These are phyloP conservation scores for Cheilosia impressa DNA, from an alignment of 2,888 invertebrate genomes.

Conservation along the genomic window DNA sequence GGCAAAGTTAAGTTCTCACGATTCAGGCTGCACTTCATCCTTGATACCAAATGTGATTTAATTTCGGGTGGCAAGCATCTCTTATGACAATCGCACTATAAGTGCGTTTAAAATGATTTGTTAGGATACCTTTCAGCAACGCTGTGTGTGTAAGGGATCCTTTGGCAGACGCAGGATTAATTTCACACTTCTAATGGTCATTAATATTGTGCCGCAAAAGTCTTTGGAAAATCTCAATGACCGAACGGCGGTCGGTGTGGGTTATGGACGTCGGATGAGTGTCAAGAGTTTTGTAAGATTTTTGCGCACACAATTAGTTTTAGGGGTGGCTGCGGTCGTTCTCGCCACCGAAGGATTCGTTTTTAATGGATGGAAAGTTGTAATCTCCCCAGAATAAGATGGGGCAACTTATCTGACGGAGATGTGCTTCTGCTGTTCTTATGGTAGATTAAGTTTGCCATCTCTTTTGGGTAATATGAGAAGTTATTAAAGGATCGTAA, in stretches of 20 bases:
- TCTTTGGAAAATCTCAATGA: conserved; percentile 51
- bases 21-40: conserved; percentile 61
- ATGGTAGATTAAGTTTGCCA: conserved; percentile 58
- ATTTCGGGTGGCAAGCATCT: conserved; percentile 9
- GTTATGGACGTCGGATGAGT: neutral
- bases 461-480: conserved; percentile 46
- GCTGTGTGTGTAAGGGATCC: conserved; percentile 16
- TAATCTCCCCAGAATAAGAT: conserved; percentile 29
- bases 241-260: too few species aligned
- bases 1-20: conserved; percentile 51
- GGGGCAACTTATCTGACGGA: conserved; percentile 31
- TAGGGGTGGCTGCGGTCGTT: conserved; percentile 1
- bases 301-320: conserved; percentile 47
- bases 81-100: conserved; percentile 3
- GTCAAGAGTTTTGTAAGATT: conserved; percentile 7
- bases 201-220: conserved; percentile 61
- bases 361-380: conserved; percentile 64
- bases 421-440: conserved; percentile 2
- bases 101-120: conserved; percentile 61
- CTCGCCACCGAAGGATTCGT: conserved; percentile 8
- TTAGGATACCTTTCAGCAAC: conserved; percentile 47
- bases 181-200: conserved; percentile 70
- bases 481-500: conserved; percentile 53
- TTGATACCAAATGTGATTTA: conserved; percentile 62
- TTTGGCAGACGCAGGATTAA: conserved; percentile 36